Evolutionary conservation across 53 echinoderm and acorn worm species (phyloP), one percentile per base, ranked within the genome.

Genomic region (Holothuria scabra): DNA sequence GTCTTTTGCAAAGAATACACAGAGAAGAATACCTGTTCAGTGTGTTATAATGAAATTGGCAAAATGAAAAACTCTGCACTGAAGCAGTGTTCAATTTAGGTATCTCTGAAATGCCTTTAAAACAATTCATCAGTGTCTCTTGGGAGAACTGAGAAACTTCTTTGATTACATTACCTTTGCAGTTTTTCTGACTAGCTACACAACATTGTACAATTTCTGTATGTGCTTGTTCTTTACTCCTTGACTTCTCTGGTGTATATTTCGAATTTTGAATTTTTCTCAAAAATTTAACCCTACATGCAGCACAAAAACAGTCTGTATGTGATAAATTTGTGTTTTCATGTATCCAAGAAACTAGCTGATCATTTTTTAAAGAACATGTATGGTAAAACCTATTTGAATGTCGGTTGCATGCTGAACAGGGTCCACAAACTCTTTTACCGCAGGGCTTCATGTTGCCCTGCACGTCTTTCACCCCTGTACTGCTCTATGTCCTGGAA

Each of bases 161-260:
- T n/a, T 48, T 5, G 10, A 13, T 48, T 10, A 48, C 48, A 13
- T 10, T 48, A 48, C 48, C 48, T 48, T 48, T 48, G n/a, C 63
- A 28, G n/a, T 24, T 28, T 63, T 63, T 12, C 29, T 19, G 12
- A 28, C 29, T 29, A 63, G 63, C 63, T 16, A 63, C 63, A 63
- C 12, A 16, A 10, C 63, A 63, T 12, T 63, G 25, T 18, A 29
- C 29, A 29, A 12, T 63, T 63, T 63, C 63, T 63, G 25, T 63
- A 10, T 63, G 26, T 63, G 7, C 11, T 9, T 25, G 67, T 72
- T 84, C 70, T 72, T 84, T 84, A 69, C 56, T 84, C 33, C 85
- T 31, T 34, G 85, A 68, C 72, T 71, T 84, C 35, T 84, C 72
- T 59, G 85, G 85, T 31, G n/a, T n/a, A n/a, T n/a, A n/a, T n/a